phyloP scores from a whole-genome alignment of 2,113 vertebrate genomes.

The Pelusios castaneus region DNA sequence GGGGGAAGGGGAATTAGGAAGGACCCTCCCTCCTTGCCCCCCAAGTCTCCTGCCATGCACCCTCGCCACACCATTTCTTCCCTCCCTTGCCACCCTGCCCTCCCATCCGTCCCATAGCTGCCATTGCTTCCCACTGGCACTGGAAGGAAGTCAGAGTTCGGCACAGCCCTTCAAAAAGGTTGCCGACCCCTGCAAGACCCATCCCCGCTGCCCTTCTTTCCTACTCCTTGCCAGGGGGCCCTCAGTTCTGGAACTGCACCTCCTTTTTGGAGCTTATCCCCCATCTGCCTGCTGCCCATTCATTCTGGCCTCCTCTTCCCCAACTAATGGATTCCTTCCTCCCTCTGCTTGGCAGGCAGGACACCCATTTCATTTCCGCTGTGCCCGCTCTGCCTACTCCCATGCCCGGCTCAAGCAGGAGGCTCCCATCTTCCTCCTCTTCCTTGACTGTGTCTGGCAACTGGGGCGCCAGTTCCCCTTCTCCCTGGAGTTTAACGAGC shows the following conservation, averaged over 20 bases:
- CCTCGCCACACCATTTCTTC: no score
- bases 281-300: neutral
- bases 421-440: slow-evolving; percentile 85
- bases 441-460: slow-evolving; percentile 92
- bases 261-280: neutral
- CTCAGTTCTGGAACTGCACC: neutral
- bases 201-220: neutral
- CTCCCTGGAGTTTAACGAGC: slow-evolving; percentile 84
- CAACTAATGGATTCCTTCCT: neutral
- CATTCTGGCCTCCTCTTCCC: neutral
- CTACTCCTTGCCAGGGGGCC: neutral
- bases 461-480: slow-evolving; percentile 86
- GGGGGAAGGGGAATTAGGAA: no score
- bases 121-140: no score
- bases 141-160: no score
- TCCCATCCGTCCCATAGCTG: no score
- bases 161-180: no score
- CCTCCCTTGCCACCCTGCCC: no score
- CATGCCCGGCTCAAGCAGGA: slow-evolving; percentile 84
- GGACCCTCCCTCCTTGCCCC: no score
- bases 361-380: slow-evolving; percentile 87
- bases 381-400: slow-evolving; percentile 81
- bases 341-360: slow-evolving; percentile 73
- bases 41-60: no score
- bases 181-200: no score